Evolutionary conservation across 2,113 vertebrate genomes (phyloP), one percentile per base, ranked within the genome.

Genomic region (Mixornis gularis): DNA sequence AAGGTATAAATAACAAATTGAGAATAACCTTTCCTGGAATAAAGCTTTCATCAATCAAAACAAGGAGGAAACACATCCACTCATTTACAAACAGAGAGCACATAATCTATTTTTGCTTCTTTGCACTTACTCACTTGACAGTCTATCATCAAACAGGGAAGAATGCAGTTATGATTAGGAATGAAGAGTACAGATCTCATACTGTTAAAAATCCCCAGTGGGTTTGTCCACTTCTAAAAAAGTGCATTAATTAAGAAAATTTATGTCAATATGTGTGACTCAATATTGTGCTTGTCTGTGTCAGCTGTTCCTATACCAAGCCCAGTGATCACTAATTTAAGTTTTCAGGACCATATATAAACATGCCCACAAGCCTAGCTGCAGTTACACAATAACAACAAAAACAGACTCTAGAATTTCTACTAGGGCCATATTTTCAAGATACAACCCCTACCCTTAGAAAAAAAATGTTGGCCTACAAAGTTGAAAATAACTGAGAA

Each of bases 31-130:
- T 64, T 59, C 41, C 25, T 60, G 40, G 79, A 63, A 55, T 68
- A 89, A 78, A 85, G 16, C 26, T 79, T 83, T 79, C 72, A 91
- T 96, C 94, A 94, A 74, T 96, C 92, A 95, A 74, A 94, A 62
- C 83, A 82, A 96, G 19, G 60, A 71, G 83, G 27, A 59, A 90
- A 77, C 24, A 87, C 18, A 73, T 59, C 44, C 34, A 49, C 43
- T 89, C 43, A 66, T 76, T 82, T 85, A 69, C 3, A 25, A 92
- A 59, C 58, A 79, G 7, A 25, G 46, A 85, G 12, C 48, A 51
- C 32, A 58, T 82, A 46, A 62, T 83, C 59, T 88, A 25, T 77
- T 73, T 89, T 90, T 59, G 26, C 25, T 66, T 88, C 56, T 85
- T 53, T 73, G 55, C 59, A 74, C 27, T 32, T 80, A 68, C 55